Percentiles rank a stretch among this genome's conserved stretches.
phyloP scores from a whole-genome alignment of 1,140 invertebrate species.

The Heliconius melpomene region DNA sequence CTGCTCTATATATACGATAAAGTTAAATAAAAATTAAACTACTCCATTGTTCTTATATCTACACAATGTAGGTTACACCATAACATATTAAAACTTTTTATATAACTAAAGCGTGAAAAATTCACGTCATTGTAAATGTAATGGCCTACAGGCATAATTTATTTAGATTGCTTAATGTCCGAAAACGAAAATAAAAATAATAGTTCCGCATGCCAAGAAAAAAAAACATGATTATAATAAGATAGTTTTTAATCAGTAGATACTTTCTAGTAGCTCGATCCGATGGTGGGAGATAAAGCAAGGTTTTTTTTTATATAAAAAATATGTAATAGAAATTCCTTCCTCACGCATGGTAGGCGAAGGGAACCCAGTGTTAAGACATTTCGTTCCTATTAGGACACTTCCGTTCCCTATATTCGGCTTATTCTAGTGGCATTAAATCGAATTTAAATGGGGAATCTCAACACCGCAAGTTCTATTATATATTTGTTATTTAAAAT shows the following conservation, averaged over 20 bases:
- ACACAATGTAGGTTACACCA: neutral
- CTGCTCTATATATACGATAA: too few species aligned
- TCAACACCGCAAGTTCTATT: neutral
- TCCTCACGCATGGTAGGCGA: too few species aligned
- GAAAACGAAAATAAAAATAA: neutral
- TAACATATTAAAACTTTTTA: neutral
- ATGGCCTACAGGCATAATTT: slow-evolving; percentile 13
- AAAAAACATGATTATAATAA: slow-evolving; percentile 18
- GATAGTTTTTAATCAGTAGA: slow-evolving; percentile 10
- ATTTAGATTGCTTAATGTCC: slow-evolving; percentile 23
- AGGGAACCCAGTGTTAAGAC: too few species aligned
- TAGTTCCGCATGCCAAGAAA: slow-evolving; percentile 13
- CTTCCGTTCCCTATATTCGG: too few species aligned
- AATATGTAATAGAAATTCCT: neutral
- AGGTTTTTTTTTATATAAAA: neutral
- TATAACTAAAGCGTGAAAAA: slow-evolving; percentile 14
- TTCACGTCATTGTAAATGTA: slow-evolving; percentile 18
- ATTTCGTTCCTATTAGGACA: too few species aligned
- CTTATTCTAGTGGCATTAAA: too few species aligned
- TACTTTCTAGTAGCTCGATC: neutral
- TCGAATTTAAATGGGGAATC: too few species aligned
- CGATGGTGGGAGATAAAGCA: neutral
- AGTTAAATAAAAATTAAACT: too few species aligned
- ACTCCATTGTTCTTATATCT: slow-evolving; percentile 6
- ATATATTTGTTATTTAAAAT: neutral